Conservation (phyloP, 2,888 invertebrate genomes). For the Apamea sordens region DNA sequence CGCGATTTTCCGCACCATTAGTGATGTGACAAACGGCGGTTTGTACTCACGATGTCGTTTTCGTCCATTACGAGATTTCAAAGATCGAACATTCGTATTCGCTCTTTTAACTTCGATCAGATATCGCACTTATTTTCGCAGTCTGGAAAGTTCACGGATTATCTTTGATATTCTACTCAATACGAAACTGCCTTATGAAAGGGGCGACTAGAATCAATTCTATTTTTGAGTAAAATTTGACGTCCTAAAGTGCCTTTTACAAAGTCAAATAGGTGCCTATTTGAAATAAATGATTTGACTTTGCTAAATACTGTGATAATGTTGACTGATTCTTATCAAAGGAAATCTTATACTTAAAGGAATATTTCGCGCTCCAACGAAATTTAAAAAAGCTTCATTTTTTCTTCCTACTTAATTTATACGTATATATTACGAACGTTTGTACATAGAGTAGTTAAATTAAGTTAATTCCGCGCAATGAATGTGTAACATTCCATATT, state of each 20-base stretch:
- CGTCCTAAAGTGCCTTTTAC: not conserved
- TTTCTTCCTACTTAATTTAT: not conserved
- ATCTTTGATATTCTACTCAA: slow-evolving; percentile 31
- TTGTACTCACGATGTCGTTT: slow-evolving; percentile 86
- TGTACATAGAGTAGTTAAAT: not conserved
- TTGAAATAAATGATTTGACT: not conserved
- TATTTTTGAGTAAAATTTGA: not conserved
- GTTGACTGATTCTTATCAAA: slow-evolving; percentile 43
- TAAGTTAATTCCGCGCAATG: slow-evolving; percentile 25
- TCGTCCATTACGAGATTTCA: slow-evolving; percentile 85
- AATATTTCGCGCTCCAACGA: slow-evolving; percentile 10
- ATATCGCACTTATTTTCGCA: slow-evolving; percentile 77
- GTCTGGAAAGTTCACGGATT: slow-evolving; percentile 50
- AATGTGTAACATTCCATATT: slow-evolving; percentile 45
- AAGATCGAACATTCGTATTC: slow-evolving; percentile 84
- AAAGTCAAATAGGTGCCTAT: not conserved
- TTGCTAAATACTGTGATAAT: slow-evolving; percentile 31
- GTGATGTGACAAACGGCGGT: slow-evolving; percentile 87
- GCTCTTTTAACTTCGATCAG: slow-evolving; percentile 82
- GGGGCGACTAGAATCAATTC: not conserved
- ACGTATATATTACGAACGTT: not conserved
- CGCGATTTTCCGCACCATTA: slow-evolving; percentile 87
- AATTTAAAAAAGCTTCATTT: slow-evolving; percentile 17
- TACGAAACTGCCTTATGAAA: not conserved
- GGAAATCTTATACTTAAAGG: slow-evolving; percentile 9